Percentiles rank a stretch among this genome's conserved stretches.
phyloP scores from a whole-genome alignment of 2,797 vertebrate species.

The Pyrrhura leucotis region DNA sequence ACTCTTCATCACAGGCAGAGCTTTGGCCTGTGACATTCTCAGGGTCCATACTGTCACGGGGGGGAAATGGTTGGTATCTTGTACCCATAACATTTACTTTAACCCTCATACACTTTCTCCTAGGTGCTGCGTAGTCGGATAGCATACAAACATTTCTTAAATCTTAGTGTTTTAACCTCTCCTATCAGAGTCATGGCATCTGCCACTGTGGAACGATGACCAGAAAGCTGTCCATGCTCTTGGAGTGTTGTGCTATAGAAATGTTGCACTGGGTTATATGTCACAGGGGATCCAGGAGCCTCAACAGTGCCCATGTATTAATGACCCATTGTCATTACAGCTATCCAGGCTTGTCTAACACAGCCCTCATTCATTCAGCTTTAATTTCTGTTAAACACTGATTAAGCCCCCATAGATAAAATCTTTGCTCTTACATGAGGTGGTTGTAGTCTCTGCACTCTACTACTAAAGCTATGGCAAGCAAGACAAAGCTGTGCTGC shows the following conservation, averaged over 20 bases:
- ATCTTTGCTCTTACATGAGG: not conserved
- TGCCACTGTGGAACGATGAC: fast-evolving
- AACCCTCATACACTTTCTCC: not conserved
- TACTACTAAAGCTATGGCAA: not conserved
- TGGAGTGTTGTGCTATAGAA: not conserved
- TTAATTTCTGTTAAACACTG: not conserved
- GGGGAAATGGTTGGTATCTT: not conserved
- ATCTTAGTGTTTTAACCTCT: not conserved
- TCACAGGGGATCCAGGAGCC: not conserved
- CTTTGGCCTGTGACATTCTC: not conserved
- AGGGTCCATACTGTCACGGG: not conserved
- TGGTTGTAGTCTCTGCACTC: not conserved
- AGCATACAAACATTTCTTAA: not conserved
- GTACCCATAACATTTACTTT: not conserved
- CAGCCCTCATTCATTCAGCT: not conserved
- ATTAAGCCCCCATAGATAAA: not conserved
- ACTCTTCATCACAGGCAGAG: not conserved
- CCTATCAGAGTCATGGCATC: not conserved
- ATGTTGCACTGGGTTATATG: not conserved
- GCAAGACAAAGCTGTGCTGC: not conserved
- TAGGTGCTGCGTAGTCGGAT: not conserved
- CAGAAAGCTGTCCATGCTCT: not conserved
- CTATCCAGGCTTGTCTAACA: not conserved
- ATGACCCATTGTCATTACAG: not conserved
- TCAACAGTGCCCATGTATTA: not conserved